A percentile compares a stretch with the other conserved stretches of the same genome.
phyloP scores from a whole-genome alignment of 2,888 invertebrate genomes.

The Alsophila aescularia region DNA sequence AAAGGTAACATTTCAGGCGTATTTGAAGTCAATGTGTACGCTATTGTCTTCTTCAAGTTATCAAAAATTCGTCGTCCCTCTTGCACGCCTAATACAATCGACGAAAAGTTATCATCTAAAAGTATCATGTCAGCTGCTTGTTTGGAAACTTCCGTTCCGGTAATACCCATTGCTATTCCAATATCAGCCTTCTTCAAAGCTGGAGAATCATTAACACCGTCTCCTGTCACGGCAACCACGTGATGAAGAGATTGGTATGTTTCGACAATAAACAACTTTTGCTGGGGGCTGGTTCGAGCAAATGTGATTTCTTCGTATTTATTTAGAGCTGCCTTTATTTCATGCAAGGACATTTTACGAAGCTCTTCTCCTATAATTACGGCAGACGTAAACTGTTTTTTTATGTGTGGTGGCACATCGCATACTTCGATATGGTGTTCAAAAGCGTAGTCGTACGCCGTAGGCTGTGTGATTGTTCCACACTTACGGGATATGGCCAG shows the following conservation, averaged over 20 bases:
- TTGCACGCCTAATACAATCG: conserved; percentile 93
- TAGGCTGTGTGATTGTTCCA: conserved; percentile 86
- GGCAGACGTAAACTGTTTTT: conserved; percentile 66
- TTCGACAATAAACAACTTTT: conserved; percentile 89
- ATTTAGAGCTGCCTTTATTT: conserved; percentile 84
- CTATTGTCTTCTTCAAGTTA: conserved; percentile 94
- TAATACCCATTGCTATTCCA: conserved; percentile 92
- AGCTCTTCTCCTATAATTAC: conserved; percentile 82
- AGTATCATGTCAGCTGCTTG: conserved; percentile 97
- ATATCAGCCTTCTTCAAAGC: conserved; percentile 94
- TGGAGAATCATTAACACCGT: conserved; percentile 95
- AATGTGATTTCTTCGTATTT: conserved; percentile 89
- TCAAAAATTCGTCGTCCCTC: conserved; percentile 93
- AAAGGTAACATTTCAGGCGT: conserved; percentile 94
- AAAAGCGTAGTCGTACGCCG: conserved; percentile 89
- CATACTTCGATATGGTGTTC: conserved; percentile 81
- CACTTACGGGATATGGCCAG: conserved; percentile 88
- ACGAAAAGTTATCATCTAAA: conserved; percentile 94
- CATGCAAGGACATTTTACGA: conserved; percentile 80
- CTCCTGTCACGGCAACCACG: conserved; percentile 94
- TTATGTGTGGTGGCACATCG: conserved; percentile 78
- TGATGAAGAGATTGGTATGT: conserved; percentile 91
- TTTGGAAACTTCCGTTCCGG: conserved; percentile 91
- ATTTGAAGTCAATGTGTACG: conserved; percentile 92
- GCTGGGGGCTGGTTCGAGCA: conserved; percentile 88